phyloP scores from a whole-genome alignment of 2,797 vertebrate species.

The Alfaro cultratus region DNA sequence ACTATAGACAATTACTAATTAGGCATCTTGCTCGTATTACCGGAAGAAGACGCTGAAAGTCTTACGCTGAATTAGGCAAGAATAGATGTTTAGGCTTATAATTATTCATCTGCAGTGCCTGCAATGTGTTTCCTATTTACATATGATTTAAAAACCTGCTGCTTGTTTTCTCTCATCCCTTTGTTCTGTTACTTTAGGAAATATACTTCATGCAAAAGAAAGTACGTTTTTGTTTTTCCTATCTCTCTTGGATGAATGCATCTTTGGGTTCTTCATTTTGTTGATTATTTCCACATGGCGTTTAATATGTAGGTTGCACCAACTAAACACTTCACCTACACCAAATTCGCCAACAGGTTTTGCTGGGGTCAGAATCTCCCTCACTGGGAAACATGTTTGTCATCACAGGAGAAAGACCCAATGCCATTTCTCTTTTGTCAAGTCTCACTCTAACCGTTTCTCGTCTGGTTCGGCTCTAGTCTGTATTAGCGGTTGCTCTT shows the following conservation, averaged over 20 bases:
- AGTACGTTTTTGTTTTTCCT: not conserved
- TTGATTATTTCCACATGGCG: too few species aligned
- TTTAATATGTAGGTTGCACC: not conserved
- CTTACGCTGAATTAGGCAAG: slow-evolving; percentile 18
- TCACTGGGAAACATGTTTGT: not conserved
- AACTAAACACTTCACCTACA: not conserved
- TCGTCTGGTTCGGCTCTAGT: too few species aligned
- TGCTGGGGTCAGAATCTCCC: not conserved
- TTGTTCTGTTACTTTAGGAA: not conserved
- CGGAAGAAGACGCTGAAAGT: slow-evolving; percentile 15
- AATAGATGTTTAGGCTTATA: slow-evolving; percentile 1
- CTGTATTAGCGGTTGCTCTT: too few species aligned
- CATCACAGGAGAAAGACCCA: not conserved
- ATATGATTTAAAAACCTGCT: not conserved
- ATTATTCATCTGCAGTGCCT: not conserved
- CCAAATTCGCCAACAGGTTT: not conserved
- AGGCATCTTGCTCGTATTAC: slow-evolving; percentile 10
- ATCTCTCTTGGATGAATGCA: not conserved
- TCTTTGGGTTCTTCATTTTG: not conserved
- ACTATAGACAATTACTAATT: slow-evolving; percentile 23
- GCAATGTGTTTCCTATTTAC: not conserved
- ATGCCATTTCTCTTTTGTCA: too few species aligned
- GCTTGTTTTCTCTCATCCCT: not conserved
- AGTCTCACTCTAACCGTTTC: too few species aligned
- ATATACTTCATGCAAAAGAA: not conserved